phyloP scores from a whole-genome alignment of 2,888 invertebrate species.

The Oconnorella tubifera region DNA sequence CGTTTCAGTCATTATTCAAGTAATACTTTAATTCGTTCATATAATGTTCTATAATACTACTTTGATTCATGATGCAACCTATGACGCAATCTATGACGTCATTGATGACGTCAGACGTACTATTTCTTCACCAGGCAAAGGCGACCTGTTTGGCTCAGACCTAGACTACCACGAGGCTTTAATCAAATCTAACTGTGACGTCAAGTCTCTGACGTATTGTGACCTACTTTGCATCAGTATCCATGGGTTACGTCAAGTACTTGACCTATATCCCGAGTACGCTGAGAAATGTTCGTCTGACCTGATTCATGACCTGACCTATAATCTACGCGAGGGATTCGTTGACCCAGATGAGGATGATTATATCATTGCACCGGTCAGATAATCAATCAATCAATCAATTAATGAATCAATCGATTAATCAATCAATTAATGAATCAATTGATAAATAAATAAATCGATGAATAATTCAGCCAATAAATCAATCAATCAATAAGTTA shows the following conservation, averaged over 20 bases:
- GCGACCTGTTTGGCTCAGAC: conserved; percentile 78
- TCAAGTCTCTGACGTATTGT: conserved; percentile 90
- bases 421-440: neutral
- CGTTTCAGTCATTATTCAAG: no score
- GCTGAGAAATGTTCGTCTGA: conserved; percentile 90
- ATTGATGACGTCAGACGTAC: no score
- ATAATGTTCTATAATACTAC: no score
- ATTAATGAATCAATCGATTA: neutral
- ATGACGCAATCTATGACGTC: no score
- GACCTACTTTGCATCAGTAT: conserved; percentile 84
- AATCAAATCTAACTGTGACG: conserved; percentile 89
- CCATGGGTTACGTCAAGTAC: conserved; percentile 72
- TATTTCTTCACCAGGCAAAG: no score
- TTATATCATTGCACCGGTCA: conserved; percentile 6
- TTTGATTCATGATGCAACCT: no score
- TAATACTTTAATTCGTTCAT: no score
- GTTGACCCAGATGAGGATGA: conserved; percentile 75
- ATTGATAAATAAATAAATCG: neutral
- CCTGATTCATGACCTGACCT: conserved; percentile 90
- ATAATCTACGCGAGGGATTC: conserved; percentile 87
- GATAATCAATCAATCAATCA: neutral
- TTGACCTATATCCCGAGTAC: conserved; percentile 87
- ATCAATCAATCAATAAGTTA: neutral
- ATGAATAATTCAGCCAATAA: neutral
- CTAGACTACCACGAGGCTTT: conserved; percentile 63